Base-by-base conservation (phyloP, 2,888 invertebrate genomes). In the Diabrotica balteata region DNA sequence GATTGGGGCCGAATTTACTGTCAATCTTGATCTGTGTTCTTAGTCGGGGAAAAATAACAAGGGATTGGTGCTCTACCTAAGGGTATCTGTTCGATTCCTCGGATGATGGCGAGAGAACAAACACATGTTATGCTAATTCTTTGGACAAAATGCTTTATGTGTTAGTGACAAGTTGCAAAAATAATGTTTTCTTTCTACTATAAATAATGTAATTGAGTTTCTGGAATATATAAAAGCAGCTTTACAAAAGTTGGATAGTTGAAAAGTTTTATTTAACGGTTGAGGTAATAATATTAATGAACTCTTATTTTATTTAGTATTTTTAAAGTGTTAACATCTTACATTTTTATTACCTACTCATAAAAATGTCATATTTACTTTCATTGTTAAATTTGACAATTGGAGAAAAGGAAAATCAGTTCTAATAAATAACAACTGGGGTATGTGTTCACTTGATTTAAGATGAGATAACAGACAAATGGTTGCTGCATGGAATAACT, bases 1-100 rank as follows among this genome's bases (percentile, higher is more conserved):
- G 78, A 77, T 77, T 70, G 62, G 68, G 77, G 75, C 77, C 75
- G 76, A 80, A 78, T 79, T 80, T 76, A 76, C 76, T 75, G 80
- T 79, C 80, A 77, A 74, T 76, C 77, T 76, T 73, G 75, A 78
- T 78, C 76, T 76, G 74, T 71, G 70, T 68, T 73, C 68, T 69
- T 76, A 77, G 74, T 75, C 74, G 68, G 60, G 77, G 75, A 72
- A 73, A 75, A 78, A 78, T 79, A 79, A 79, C 78, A 78, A 79
- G 79, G 76, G 75, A 62, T 67, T 59, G 64, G 59, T 67, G 32
- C 45, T 63, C 66, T 63, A 66, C 66, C 55, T 57, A 66, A 61
- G 65, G 60, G 60, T 61, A 63, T 69, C 67, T 58, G 58, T 64
- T 58, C 10, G 52, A 8, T 58, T 58, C 46, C 7, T 49, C 47